Evolutionary conservation across 2,797 vertebrate species (phyloP).

Genomic region (Ctenochaetus hawaiiensis): DNA sequence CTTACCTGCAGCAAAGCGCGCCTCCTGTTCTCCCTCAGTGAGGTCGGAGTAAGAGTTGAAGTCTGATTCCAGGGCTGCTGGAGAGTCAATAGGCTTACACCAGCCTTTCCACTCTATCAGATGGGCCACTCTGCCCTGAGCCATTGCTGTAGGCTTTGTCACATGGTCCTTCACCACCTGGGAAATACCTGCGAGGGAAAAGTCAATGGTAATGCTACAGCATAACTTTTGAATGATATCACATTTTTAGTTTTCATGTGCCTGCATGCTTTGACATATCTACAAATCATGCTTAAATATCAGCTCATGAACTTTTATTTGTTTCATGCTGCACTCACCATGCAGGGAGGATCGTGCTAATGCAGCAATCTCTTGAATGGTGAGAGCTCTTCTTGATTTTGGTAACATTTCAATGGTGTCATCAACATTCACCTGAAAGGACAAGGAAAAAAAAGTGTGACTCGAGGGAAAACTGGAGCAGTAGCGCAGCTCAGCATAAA

Average conservation of each 20-base stretch:
- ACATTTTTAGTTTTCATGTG: background rate
- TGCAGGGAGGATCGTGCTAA: constrained; percentile 96
- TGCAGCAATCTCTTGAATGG: constrained; percentile 98
- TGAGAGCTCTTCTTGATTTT: constrained; percentile 96
- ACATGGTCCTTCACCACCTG: constrained; percentile 99
- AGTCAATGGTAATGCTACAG: background rate
- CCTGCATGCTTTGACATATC: background rate
- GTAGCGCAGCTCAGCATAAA: constrained; percentile 31
- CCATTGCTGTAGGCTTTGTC: constrained; percentile 98
- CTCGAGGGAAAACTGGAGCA: background rate
- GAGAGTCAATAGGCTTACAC: constrained; percentile 94
- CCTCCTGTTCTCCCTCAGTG: constrained; percentile 97
- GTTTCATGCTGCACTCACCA: constrained; percentile 80
- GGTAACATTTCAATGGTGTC: constrained; percentile 96
- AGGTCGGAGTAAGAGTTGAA: constrained; percentile 97
- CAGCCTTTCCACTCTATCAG: constrained; percentile 99
- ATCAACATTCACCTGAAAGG: constrained; percentile 95
- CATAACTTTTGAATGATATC: background rate
- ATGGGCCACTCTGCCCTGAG: constrained; percentile 96
- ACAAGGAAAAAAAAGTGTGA: constrained; percentile 17
- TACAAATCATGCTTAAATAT: background rate
- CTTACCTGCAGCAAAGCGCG: constrained; percentile 93
- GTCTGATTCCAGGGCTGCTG: constrained; percentile 91
- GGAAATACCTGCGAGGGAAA: constrained; percentile 89
- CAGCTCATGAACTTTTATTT: background rate